A percentile compares a stretch with the other conserved stretches of the same genome.
Evolutionary conservation across 1,140 invertebrate genomes (phyloP).

Genomic region (Leguminivora glycinivorella): DNA sequence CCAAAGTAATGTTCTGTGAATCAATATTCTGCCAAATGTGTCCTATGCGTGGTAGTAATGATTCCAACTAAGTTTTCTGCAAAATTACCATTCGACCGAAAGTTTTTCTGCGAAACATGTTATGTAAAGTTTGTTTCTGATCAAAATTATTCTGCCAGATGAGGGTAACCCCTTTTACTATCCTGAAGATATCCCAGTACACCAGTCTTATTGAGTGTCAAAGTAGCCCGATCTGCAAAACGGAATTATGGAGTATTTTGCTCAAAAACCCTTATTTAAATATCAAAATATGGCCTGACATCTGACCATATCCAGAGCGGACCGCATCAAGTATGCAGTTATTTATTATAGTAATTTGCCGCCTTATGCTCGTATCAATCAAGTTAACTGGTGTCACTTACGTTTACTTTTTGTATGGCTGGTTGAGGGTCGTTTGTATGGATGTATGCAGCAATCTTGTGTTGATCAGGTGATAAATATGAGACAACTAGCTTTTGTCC

Average conservation of each 20-base stretch:
- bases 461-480: background rate
- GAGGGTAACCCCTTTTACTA: too few relatives aligned
- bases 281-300: constrained; percentile 6
- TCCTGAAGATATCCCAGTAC: too few relatives aligned
- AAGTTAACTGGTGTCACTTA: background rate
- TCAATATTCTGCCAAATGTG: too few relatives aligned
- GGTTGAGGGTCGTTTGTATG: constrained; percentile 3
- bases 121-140: too few relatives aligned
- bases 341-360: constrained; percentile 5
- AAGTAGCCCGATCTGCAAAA: background rate
- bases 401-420: constrained; percentile 7
- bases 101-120: too few relatives aligned
- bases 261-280: background rate
- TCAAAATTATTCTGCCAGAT: too few relatives aligned
- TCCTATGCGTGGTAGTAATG: too few relatives aligned
- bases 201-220: background rate
- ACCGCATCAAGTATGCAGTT: background rate
- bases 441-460: background rate
- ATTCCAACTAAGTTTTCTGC: too few relatives aligned
- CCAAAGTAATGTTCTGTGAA: too few relatives aligned
- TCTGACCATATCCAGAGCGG: background rate
- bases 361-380: constrained; percentile 2
- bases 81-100: too few relatives aligned
- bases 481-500: too few relatives aligned
- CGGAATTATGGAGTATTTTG: background rate